Evolutionary conservation across 2,888 invertebrate species (phyloP).

Genomic region (Tinea semifulvella): DNA sequence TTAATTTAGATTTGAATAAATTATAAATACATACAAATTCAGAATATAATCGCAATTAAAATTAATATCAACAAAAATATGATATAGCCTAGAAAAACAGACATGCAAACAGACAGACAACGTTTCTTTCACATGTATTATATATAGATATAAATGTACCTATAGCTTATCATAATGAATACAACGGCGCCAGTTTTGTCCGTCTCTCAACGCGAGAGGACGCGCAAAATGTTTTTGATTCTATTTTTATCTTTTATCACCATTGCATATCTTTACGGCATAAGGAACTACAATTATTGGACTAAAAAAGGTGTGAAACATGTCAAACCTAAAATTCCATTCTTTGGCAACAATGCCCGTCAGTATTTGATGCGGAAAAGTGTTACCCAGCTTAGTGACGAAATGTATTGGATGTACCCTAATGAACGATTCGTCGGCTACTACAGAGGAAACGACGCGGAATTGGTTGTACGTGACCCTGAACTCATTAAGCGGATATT

Average conservation of each 20-base stretch:
- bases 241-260: not conserved
- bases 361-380: constrained; percentile 31
- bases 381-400: constrained; percentile 28
- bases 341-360: constrained; percentile 34
- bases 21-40: no score
- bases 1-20: no score
- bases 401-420: constrained; percentile 38
- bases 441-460: constrained; percentile 19
- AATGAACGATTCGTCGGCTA: constrained; percentile 30
- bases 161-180: no score
- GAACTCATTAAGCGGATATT: constrained; percentile 32
- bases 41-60: no score
- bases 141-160: no score
- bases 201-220: not conserved
- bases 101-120: no score
- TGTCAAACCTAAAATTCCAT: constrained; percentile 30
- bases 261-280: constrained; percentile 26
- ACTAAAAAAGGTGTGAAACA: constrained; percentile 31
- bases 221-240: not conserved
- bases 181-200: not conserved
- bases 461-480: constrained; percentile 35
- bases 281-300: constrained; percentile 31
- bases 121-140: no score
- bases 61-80: no score
- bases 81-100: no score